Evolutionary conservation across 2,113 vertebrate species (phyloP), one percentile per base, ranked within the genome.

Genomic region (Percina caprodes): DNA sequence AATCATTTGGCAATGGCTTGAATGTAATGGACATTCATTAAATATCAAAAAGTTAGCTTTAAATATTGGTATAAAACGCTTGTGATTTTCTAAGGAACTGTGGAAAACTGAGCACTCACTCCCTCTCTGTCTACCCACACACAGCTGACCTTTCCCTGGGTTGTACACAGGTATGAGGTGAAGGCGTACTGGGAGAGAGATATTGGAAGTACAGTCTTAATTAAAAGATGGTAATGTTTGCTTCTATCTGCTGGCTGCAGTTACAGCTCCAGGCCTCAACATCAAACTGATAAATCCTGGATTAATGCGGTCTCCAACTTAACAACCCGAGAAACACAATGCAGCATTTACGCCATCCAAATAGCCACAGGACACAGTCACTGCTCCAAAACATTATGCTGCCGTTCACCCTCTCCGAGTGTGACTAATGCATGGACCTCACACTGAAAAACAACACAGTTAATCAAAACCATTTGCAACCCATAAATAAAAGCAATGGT

Each of bases 141-240:
- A 59, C n/a, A 70, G 8, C 61, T 84, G 72, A 84, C 87, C 85
- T 90, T 84, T 86, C 68, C 33, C 74, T 80, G 80, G 52, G 86
- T 69, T 70, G 61, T 69, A 54, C 65, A 16, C 54, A 72, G 61
- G 72, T 67, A 76, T 79, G 79, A 74, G 75, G 77, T 26, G 51
- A 67, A 77, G 56, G 62, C 33, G 11, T 35, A 77, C 55, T 60
- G 61, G 54, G 72, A 74, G 21, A 70, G 62, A 69, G 26, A 26
- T n/a, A 59, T 3, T 74, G 77, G 33, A 73, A 69, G 54, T 77
- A 74, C 77, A 74, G 67, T 76, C 68, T 88, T 92, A 92, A 93
- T 92, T 92, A 91, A 91, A 91, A 87, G 76, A 74, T 81, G 83
- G 73, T 89, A 89, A 88, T 85, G 78, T 78, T 18, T 51, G 85